phyloP scores from a whole-genome alignment of 2,113 vertebrate genomes.

The Corapipo altera region DNA sequence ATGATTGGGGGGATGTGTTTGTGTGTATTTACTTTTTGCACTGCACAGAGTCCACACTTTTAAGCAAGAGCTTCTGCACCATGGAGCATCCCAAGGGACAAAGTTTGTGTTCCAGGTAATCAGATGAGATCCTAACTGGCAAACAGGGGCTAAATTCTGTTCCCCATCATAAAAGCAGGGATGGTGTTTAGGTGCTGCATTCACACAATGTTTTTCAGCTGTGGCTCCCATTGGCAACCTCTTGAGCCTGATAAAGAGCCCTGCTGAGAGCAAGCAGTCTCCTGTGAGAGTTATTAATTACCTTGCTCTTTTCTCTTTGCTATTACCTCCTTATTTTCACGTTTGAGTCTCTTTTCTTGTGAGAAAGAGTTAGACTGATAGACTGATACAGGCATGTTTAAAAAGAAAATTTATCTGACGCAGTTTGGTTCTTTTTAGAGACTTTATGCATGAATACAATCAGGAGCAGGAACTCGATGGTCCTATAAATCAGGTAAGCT shows the following conservation, averaged over 20 bases:
- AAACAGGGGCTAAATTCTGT: neutral
- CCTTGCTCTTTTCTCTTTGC: neutral
- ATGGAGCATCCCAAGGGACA: neutral
- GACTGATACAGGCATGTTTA: neutral
- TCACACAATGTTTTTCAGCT: neutral
- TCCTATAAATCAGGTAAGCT: slow-evolving; percentile 11
- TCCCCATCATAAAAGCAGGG: neutral
- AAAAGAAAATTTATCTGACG: neutral
- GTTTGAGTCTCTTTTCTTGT: neutral
- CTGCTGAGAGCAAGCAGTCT: neutral
- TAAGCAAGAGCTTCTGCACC: neutral
- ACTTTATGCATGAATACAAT: neutral
- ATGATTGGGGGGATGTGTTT: fast-evolving
- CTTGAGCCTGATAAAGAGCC: neutral
- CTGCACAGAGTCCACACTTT: neutral
- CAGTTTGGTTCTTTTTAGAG: neutral
- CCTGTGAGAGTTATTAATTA: neutral
- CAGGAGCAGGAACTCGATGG: neutral
- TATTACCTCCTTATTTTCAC: neutral
- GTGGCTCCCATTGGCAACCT: neutral
- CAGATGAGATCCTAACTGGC: neutral
- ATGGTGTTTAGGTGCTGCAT: neutral
- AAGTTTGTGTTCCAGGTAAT: neutral
- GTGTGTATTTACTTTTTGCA: neutral
- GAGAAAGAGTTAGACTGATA: neutral